These are phyloP conservation scores for Motacilla alba DNA, from an alignment of 2,113 vertebrate genomes.

Conservation along the genomic window DNA sequence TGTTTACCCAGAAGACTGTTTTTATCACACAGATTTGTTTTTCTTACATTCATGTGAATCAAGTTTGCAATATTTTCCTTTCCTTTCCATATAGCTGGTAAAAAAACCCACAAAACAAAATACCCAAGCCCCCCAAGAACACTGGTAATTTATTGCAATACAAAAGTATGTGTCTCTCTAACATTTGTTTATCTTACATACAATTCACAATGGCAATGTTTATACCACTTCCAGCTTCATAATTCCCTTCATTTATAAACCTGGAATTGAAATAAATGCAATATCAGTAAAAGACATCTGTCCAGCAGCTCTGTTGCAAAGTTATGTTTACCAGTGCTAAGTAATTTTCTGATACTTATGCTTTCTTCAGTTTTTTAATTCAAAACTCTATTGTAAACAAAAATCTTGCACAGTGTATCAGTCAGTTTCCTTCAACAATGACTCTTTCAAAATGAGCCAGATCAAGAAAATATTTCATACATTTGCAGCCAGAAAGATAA, in stretches of 20 bases:
- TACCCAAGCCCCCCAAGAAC: not conserved
- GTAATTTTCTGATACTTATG: not conserved
- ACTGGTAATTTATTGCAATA: not conserved
- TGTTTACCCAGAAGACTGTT: not conserved
- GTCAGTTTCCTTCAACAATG: not conserved
- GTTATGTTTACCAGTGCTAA: not conserved
- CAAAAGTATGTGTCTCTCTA: not conserved
- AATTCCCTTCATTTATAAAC: constrained; percentile 48
- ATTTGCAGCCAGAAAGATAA: not conserved
- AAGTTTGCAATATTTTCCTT: not conserved
- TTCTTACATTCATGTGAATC: not conserved
- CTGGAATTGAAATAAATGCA: constrained; percentile 57
- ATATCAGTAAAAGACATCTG: not conserved
- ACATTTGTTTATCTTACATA: constrained; percentile 52
- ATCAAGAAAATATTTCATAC: not conserved
- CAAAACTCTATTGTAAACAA: not conserved
- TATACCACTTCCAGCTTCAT: constrained; percentile 69
- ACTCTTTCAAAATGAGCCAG: not conserved
- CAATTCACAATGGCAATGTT: constrained; percentile 74
- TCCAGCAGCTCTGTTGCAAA: not conserved
- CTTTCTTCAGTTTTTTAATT: not conserved
- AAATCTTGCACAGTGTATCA: not conserved
- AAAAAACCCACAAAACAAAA: not conserved
- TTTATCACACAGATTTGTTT: not conserved
- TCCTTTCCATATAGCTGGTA: not conserved